Base-by-base conservation (phyloP, 2,888 invertebrate species). In the Parnassius glacialis region DNA sequence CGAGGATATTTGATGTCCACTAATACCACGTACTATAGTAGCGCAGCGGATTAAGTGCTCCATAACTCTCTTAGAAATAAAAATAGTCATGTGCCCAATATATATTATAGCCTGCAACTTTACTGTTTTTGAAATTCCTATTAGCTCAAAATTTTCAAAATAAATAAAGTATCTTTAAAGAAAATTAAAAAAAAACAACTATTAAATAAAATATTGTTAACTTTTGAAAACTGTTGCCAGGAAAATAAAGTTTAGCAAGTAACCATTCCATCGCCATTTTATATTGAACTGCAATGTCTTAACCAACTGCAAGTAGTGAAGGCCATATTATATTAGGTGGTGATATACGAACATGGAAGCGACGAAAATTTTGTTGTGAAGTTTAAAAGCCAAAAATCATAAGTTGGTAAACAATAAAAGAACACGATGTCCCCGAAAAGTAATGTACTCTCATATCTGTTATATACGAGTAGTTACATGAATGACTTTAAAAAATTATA, bases 311-410 rank as follows among this genome's bases (percentile, higher is more conserved):
- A 34, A 12, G 16, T 50, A 16, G 10, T 25, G 43, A 53, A 11
- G 57, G 9, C 53, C 62, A 53, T 44, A 43, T 50, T 62, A 62
- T 44, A 57, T 11, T 25, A 57, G 62, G 58, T 58, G 48, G 25
- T 53, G 48, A 52, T 47, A 16, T 53, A 57, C 62, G 53, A 54
- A 57, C 57, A 54, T 16, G 53, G 57, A 53, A 58, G 57, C n/a
- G 44, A 50, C 43, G 34, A 44, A 44, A 62, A 62, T 53, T 62
- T 62, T 62, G 57, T 57, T 62, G 52, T 50, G 53, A 51, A 62
- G n/a, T 62, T 62, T 62, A 54, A 57, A 62, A 58, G 57, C 62
- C 53, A 54, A 62, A 62, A 62, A 62, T 62, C 53, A 62, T 57
- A 62, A 62, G 62, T 57, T 57, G 34, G 57, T 34, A 47, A 50